A percentile compares a stretch with the other conserved stretches of the same genome.
phyloP scores from a whole-genome alignment of 2,888 invertebrate species.

The Athalia circularis region DNA sequence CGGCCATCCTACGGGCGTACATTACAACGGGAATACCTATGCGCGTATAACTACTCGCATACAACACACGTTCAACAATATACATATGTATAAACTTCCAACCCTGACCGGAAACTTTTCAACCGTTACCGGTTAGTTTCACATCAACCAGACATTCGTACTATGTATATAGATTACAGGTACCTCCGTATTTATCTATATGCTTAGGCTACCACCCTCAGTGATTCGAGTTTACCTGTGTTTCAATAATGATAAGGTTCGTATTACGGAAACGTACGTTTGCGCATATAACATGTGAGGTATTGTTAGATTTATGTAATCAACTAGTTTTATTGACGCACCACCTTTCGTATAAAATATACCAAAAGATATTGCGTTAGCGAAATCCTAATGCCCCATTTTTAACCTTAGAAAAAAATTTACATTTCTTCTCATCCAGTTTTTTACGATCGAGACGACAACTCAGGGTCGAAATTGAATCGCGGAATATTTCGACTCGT shows the following conservation, averaged over 20 bases:
- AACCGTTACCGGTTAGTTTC: conserved; percentile 7
- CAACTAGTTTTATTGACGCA: conserved; percentile 1
- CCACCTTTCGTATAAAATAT: neutral
- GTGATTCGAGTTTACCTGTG: conserved; percentile 5
- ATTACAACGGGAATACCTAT: no score
- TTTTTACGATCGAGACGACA: no score
- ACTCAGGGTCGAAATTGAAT: no score
- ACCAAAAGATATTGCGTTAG: neutral
- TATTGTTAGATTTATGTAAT: conserved; percentile 2
- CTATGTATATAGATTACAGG: neutral
- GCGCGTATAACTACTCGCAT: no score
- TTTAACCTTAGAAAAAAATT: no score
- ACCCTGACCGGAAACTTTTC: conserved; percentile 19
- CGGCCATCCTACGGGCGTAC: neutral
- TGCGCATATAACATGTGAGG: conserved; percentile 40
- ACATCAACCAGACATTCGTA: neutral
- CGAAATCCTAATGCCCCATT: neutral
- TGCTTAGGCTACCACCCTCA: neutral
- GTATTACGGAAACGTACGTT: no score
- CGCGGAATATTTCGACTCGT: no score
- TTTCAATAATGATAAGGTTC: neutral
- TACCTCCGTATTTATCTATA: neutral
- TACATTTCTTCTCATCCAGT: no score
- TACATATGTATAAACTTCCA: neutral
- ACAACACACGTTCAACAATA: neutral